These are phyloP conservation scores for Corvus cornix DNA, from an alignment of 2,113 vertebrate genomes.

Conservation along the genomic window DNA sequence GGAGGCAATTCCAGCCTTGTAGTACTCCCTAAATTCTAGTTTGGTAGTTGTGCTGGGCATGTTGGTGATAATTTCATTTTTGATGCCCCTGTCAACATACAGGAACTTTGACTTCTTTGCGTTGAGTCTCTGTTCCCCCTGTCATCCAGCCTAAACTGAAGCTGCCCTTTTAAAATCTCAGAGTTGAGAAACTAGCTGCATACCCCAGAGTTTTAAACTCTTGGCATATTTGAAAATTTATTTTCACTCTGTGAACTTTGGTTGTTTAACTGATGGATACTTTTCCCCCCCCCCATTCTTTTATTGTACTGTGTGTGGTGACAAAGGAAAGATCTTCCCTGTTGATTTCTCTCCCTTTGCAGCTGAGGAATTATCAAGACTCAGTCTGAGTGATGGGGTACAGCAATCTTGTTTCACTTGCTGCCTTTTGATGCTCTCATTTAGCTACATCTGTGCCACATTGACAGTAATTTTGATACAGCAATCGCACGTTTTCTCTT, in stretches of 20 bases:
- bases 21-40: neutral
- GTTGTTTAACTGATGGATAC: neutral
- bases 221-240: neutral
- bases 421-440: neutral
- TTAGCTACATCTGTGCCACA: neutral
- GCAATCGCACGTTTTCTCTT: neutral
- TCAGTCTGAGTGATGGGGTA: neutral
- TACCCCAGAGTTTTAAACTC: neutral
- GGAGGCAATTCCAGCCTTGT: neutral
- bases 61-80: neutral
- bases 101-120: neutral
- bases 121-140: neutral
- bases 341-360: neutral
- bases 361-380: neutral
- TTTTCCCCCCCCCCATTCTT: rapidly evolving
- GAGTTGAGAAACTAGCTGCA: neutral
- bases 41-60: neutral
- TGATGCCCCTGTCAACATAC: neutral
- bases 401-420: neutral
- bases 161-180: neutral
- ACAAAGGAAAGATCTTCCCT: neutral
- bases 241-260: neutral
- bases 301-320: neutral
- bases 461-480: neutral
- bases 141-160: neutral